phyloP scores from a whole-genome alignment of 92 coral and sea anemone genomes.

The Siderastrea siderea region DNA sequence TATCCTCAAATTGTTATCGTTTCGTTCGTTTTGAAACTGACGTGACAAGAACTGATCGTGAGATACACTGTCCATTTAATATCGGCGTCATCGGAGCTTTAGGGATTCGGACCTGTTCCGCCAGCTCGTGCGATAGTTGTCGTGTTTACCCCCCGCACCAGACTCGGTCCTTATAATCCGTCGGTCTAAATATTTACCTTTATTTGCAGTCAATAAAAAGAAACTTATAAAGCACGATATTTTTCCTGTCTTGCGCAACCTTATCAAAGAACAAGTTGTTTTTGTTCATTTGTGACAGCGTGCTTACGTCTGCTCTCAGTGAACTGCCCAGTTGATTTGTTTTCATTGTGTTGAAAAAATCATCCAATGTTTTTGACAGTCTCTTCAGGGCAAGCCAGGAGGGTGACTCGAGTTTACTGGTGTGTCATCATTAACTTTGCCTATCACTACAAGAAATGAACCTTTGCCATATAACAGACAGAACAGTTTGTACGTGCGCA shows the following conservation, averaged over 20 bases:
- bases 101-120: conserved; percentile 13
- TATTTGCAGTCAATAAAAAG: conserved; percentile 31
- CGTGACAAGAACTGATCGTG: conserved; percentile 24
- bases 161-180: conserved; percentile 22
- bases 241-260: conserved; percentile 29
- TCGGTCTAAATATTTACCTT: conserved; percentile 44
- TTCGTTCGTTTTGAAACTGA: neutral
- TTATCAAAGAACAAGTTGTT: neutral
- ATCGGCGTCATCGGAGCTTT: conserved; percentile 6
- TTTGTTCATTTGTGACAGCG: neutral
- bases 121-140: conserved; percentile 9
- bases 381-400: neutral
- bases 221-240: neutral
- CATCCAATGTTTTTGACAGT: neutral
- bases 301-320: neutral
- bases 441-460: conserved; percentile 3
- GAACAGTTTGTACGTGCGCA: neutral
- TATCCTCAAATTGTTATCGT: neutral
- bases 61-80: neutral
- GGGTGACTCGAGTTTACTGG: neutral
- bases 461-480: neutral
- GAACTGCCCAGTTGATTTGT: conserved; percentile 1
- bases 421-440: neutral
- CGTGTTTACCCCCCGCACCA: conserved; percentile 22
- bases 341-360: conserved; percentile 17